Evolutionary conservation across 2,888 invertebrate genomes (phyloP), one percentile per base, ranked within the genome.

Genomic region (Sialis fuliginosa): DNA sequence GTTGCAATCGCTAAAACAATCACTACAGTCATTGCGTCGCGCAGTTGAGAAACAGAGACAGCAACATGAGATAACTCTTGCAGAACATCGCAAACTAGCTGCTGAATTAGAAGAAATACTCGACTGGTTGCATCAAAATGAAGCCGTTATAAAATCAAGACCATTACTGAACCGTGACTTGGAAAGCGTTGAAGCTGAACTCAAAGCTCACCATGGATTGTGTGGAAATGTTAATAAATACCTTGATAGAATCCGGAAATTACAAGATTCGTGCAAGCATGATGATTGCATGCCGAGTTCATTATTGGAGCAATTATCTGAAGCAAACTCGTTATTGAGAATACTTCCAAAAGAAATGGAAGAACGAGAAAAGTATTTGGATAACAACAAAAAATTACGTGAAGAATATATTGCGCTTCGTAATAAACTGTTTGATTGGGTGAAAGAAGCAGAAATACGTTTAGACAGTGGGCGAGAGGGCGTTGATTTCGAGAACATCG

Each of bases 401-500:
- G 71, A 85, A 52, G 79, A 85, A 54, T 90, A 90, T 59, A 76
- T 80, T 53, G 72, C 75, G 44, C 68, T 85, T 5, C 81, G 85
- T 2, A 79, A 84, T 42, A 82, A 84, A 62, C 72, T 93, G 6
- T 81, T 79, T 55, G 75, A 76, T 46, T 90, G 91, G 88, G 79
- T 88, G 1, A 80, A 80, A 56, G 85, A 88, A 58, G 88, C 90
- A 0, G 81, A 82, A 54, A 75, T 80, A 44, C 76, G 83, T 40
- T 63, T 92, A 22, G 77, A 79, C 51, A 78, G 81, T 58, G 79
- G 81, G 51, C 83, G 84, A 57, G 82, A 85, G 52, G 91, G 91
- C 9, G 81, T 92, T 6, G 87, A 93, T 61, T 91, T 89, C 58
- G 85, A 86, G 55, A 87, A 87, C 54, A 80, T 92, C 6, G 70